A percentile compares a stretch with the other conserved stretches of the same genome.
phyloP scores from a whole-genome alignment of 2,888 invertebrate species.

The Abrostola triplasia region DNA sequence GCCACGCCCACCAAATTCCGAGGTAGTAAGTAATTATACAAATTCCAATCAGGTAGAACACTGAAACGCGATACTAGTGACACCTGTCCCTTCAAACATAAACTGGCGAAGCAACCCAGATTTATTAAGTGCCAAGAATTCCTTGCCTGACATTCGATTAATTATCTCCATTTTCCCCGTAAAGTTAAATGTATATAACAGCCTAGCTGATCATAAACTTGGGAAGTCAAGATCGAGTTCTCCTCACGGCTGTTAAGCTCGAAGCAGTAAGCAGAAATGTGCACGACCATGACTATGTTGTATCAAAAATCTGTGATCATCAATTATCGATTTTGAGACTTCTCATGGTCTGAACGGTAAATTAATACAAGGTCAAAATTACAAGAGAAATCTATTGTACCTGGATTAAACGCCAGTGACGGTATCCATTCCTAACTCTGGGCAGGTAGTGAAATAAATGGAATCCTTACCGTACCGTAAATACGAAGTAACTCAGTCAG shows the following conservation, averaged over 20 bases:
- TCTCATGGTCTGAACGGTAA: too few species aligned
- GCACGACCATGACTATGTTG: too few species aligned
- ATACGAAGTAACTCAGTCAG: too few species aligned
- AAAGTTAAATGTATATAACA: conserved; percentile 8
- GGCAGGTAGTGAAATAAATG: too few species aligned
- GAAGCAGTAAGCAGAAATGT: too few species aligned
- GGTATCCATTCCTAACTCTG: too few species aligned
- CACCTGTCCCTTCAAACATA: neutral
- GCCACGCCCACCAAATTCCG: neutral
- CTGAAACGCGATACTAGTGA: neutral
- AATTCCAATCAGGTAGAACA: conserved; percentile 2
- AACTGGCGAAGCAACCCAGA: conserved; percentile 6
- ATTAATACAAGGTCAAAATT: too few species aligned
- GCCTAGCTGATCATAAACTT: neutral
- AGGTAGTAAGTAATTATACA: neutral
- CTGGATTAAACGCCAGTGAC: too few species aligned
- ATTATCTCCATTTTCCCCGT: conserved; percentile 8
- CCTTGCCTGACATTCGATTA: conserved; percentile 14
- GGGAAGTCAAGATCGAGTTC: neutral
- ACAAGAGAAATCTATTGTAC: too few species aligned
- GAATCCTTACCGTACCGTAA: too few species aligned
- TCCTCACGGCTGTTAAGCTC: neutral
- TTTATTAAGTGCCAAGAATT: conserved; percentile 21
- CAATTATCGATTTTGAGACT: too few species aligned
- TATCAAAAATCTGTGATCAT: too few species aligned